Conservation (phyloP, 2,797 vertebrate species). For the Xenopus petersii region DNA sequence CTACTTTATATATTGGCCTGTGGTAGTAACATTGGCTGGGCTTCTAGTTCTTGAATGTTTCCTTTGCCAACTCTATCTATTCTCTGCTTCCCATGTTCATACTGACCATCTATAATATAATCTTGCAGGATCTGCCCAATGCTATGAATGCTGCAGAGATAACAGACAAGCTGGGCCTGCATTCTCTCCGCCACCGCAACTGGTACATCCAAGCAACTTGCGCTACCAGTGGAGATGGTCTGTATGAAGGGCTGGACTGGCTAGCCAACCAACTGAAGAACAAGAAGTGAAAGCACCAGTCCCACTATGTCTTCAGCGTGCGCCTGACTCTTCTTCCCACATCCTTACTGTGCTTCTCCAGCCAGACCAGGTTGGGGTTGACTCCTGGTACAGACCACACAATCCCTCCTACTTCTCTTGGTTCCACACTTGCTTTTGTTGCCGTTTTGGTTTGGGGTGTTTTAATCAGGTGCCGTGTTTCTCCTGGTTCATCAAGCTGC, state of each 20-base stretch:
- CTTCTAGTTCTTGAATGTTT: too few species aligned
- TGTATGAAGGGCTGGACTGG: conserved; percentile 95
- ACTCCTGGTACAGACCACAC: conserved; percentile 47
- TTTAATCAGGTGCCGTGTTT: conserved; percentile 41
- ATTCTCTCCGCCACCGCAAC: conserved; percentile 91
- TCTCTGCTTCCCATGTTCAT: neutral
- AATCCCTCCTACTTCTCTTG: conserved; percentile 25
- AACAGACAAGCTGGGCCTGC: conserved; percentile 94
- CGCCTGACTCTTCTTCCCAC: conserved; percentile 43
- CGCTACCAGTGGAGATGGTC: conserved; percentile 91
- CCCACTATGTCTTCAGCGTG: conserved; percentile 34
- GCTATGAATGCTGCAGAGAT: conserved; percentile 96
- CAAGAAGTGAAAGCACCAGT: conserved; percentile 80
- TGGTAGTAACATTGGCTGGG: too few species aligned
- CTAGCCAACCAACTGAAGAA: conserved; percentile 97
- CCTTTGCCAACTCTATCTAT: neutral
- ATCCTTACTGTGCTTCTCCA: conserved; percentile 47
- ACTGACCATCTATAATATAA: neutral
- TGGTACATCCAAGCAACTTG: conserved; percentile 98
- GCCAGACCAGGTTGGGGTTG: conserved; percentile 33
- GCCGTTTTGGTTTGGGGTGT: conserved; percentile 46
- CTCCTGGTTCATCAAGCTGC: conserved; percentile 43
- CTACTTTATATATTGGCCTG: too few species aligned
- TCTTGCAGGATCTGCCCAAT: conserved; percentile 87
- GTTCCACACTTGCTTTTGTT: conserved; percentile 40